These are phyloP conservation scores for Megamerina dolium DNA, from an alignment of 2,888 invertebrate genomes.

Conservation along the genomic window DNA sequence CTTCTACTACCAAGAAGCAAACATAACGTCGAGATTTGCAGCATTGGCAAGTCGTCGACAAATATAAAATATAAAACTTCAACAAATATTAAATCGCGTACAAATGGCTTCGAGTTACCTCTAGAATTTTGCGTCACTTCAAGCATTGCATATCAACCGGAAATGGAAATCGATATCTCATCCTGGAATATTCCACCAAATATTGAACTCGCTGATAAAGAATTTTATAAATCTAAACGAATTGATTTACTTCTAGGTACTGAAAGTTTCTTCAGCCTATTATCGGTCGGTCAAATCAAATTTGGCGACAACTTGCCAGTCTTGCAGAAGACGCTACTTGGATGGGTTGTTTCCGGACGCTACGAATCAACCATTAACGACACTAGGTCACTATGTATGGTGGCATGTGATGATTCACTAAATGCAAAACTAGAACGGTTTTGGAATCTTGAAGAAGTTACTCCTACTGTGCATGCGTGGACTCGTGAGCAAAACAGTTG, in stretches of 20 bases:
- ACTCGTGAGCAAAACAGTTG: no score
- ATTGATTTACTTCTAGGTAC: conserved; percentile 16
- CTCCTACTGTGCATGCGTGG: neutral
- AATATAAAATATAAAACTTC: conserved; percentile 11
- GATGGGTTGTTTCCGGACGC: conserved; percentile 14
- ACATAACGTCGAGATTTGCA: conserved; percentile 15
- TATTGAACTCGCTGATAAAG: conserved; percentile 14
- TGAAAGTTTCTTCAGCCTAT: conserved; percentile 17
- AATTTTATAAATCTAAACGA: conserved; percentile 15
- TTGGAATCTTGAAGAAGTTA: conserved; percentile 8
- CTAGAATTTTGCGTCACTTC: conserved; percentile 18
- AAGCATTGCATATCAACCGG: conserved; percentile 15
- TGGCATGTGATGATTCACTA: conserved; percentile 1
- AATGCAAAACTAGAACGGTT: conserved; percentile 9
- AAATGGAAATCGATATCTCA: conserved; percentile 10
- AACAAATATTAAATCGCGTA: conserved; percentile 15
- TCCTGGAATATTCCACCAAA: conserved; percentile 15
- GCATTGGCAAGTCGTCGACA: conserved; percentile 13
- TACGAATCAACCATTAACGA: neutral
- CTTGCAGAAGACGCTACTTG: conserved; percentile 16
- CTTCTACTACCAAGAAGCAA: conserved; percentile 10
- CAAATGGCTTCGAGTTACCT: conserved; percentile 11
- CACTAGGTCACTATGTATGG: neutral
- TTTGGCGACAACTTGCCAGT: conserved; percentile 12
- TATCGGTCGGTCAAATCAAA: conserved; percentile 18